phyloP scores from a whole-genome alignment of 2,888 invertebrate genomes.

The Eucera pruinosa region DNA sequence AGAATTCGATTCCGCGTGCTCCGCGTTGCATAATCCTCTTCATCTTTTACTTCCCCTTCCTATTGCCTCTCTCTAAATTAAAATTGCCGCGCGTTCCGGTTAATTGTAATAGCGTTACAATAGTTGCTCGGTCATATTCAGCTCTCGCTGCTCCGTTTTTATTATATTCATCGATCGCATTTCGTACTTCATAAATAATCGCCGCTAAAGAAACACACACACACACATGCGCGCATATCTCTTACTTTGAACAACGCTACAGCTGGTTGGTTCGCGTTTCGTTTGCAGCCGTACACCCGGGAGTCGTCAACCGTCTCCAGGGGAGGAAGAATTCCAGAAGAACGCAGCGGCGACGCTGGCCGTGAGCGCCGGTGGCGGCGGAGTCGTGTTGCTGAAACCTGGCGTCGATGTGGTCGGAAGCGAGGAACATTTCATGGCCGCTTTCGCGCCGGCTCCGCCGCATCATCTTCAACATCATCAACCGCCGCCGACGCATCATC shows the following conservation, averaged over 20 bases:
- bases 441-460: constrained; percentile 84
- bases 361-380: constrained; percentile 81
- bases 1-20: constrained; percentile 1
- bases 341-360: constrained; percentile 84
- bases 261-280: no score
- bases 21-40: constrained; percentile 7
- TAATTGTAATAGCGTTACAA: not conserved
- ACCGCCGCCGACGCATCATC: constrained; percentile 84
- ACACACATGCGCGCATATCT: no score
- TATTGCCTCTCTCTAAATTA: no score
- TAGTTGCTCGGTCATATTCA: not conserved
- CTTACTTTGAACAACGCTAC: no score
- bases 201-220: no score
- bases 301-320: constrained; percentile 96
- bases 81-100: no score
- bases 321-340: constrained; percentile 91
- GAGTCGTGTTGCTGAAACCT: constrained; percentile 86
- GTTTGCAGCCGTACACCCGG: constrained; percentile 92
- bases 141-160: no score
- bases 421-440: constrained; percentile 83
- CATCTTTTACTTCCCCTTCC: not conserved
- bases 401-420: constrained; percentile 82
- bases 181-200: no score
- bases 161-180: no score
- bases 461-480: constrained; percentile 86